Base-by-base conservation (phyloP, 2,888 invertebrate genomes). In the Ennomos erosarius region DNA sequence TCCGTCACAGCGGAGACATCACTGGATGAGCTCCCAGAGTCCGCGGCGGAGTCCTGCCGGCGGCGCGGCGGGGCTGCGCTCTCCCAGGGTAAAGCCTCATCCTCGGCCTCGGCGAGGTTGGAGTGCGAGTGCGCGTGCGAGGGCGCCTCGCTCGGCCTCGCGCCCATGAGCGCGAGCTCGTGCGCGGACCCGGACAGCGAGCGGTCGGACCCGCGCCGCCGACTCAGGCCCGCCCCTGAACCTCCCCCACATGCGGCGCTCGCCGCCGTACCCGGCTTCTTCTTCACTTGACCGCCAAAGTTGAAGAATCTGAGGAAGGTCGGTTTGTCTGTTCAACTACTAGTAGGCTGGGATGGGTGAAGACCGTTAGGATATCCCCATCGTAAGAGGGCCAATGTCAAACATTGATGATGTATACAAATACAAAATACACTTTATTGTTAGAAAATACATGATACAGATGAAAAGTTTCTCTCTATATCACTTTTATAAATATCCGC, bases 111-210 rank as follows among this genome's bases (percentile, higher is more conserved):
- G 5, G 26, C 26, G 26, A 26, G 26, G 26, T 98, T 98, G 76
- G 97, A 97, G 85, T 98, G 98, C 76, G 97, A 97, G 86, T 98
- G 98, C 78, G 97, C 97, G 87, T 97, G 97, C 16, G 97, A 97
- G 40, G 88, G 88, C 42, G 80, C 16, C 43, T 44, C 36, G 16
- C 43, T 40, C 5, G 35, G 49, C 35, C 51, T 38, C 45, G 55
- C 97, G 79, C 96, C 95, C 67, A 98, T 94, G 90, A 96, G 93
- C 45, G 96, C 96, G 70, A 97, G 92, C 85, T 97, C 97, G 87
- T 97, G 97, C 36, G 96, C 97, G 9, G 97, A 97, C 62, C 97
- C 97, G 1, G 96, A 95, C 48, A 97, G 93, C 79, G 97, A 97
- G 70, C 97, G 94, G 87, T 97, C 97, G 73, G 97, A 97, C 26